A percentile compares a stretch with the other conserved stretches of the same genome.
Conservation (phyloP, 2,888 invertebrate genomes). For the Invenusta paracnida region DNA sequence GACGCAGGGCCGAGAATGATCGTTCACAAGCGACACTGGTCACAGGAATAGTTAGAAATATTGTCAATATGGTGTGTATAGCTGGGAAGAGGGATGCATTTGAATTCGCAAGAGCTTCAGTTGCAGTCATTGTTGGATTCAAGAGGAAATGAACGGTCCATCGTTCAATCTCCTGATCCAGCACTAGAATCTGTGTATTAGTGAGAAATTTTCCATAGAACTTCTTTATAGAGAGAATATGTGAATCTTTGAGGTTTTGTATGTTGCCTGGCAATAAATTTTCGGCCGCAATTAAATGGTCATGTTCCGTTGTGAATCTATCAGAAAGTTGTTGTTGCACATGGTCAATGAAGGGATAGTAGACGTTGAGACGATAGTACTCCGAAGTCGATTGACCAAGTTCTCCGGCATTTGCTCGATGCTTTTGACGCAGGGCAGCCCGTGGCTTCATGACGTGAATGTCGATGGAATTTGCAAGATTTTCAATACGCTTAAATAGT, state of each 20-base stretch:
- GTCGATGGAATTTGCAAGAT: conserved; percentile 4
- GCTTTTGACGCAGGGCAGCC: background rate
- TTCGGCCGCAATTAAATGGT: conserved; percentile 16
- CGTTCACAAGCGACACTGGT: conserved; percentile 5
- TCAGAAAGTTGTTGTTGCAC: background rate
- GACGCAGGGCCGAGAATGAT: conserved; percentile 11
- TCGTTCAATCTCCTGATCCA: conserved; percentile 21
- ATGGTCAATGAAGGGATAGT: conserved; percentile 17
- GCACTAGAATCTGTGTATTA: conserved; percentile 19
- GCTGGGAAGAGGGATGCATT: conserved; percentile 23
- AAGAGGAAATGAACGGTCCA: conserved; percentile 1
- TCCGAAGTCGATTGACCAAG: conserved; percentile 19
- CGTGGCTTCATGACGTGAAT: conserved; percentile 12
- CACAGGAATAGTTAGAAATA: conserved; percentile 20
- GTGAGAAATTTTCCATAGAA: background rate
- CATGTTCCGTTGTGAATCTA: conserved; percentile 1
- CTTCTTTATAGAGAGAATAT: conserved; percentile 17
- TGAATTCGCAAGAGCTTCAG: conserved; percentile 18
- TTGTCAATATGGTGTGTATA: background rate
- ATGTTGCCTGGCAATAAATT: conserved; percentile 4
- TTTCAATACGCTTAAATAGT: conserved; percentile 7
- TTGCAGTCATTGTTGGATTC: conserved; percentile 6
- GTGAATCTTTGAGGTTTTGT: conserved; percentile 8
- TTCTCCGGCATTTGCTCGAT: conserved; percentile 21
- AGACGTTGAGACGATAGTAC: conserved; percentile 3